A percentile compares a stretch with the other conserved stretches of the same genome.
phyloP scores from a whole-genome alignment of 2,888 invertebrate species.

The Leptopilina myrica region DNA sequence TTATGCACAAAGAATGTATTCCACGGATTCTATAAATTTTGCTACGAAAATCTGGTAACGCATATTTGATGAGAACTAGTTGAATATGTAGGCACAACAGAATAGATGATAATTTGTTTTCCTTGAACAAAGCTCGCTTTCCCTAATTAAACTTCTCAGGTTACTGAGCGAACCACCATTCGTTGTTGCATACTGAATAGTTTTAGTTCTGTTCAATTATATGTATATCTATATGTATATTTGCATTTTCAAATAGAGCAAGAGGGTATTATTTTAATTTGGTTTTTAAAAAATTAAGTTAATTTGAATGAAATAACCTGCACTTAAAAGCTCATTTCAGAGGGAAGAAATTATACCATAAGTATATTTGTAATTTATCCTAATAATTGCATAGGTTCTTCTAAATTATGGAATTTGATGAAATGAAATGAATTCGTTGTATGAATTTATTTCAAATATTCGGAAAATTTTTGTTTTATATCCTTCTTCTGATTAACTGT shows the following conservation, averaged over 20 bases:
- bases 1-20: neutral
- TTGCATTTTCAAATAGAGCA: neutral
- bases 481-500: too few species aligned
- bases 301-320: too few species aligned
- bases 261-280: neutral
- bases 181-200: slow-evolving; percentile 13
- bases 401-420: too few species aligned
- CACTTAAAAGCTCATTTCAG: too few species aligned
- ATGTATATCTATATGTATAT: neutral
- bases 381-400: too few species aligned
- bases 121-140: slow-evolving; percentile 41
- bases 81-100: neutral
- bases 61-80: slow-evolving; percentile 1
- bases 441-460: too few species aligned
- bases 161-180: slow-evolving; percentile 7
- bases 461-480: too few species aligned
- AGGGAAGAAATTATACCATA: too few species aligned
- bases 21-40: neutral
- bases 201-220: slow-evolving; percentile 16
- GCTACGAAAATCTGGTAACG: neutral
- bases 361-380: too few species aligned
- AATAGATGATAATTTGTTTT: slow-evolving; percentile 39
- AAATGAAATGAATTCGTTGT: too few species aligned
- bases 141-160: slow-evolving; percentile 29
- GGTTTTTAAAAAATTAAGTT: neutral